Evolutionary conservation across 2,797 vertebrate genomes (phyloP), one percentile per base, ranked within the genome.

Genomic region (Manis pentadactyla): DNA sequence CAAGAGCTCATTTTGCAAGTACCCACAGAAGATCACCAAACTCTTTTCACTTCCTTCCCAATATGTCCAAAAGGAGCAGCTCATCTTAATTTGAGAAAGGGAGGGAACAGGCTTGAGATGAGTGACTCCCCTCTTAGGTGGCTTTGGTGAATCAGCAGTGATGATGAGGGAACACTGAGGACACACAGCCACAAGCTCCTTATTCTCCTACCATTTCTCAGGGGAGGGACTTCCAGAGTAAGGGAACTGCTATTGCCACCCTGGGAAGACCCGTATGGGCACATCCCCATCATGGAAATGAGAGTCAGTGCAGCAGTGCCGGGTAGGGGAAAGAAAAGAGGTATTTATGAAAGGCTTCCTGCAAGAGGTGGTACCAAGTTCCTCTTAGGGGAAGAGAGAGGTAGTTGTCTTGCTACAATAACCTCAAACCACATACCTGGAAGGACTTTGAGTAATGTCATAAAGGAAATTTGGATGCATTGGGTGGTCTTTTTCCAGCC

Each of bases 281-380:
- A 57, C 49, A 21, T 21, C 64, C 9, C 31, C 25, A 13, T 25
- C 14, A 0, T 1, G 1, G 78, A n/a, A 57, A 77, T 46, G 31
- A 83, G 27, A 77, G 29, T 64, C 18, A 69, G 74, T 83, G 34
- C 37, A 66, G 78, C 75, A 6, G 15, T 29, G 12, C 51, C 61
- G 34, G 53, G 11, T 5, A 39, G 17, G 11, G 37, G 74, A 29
- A 77, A 94, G 64, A 77, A 73, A 88, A 55, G 23, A 53, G 53
- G 13, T 12, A 23, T 69, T 94, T 69, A 11, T 1, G 29, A 87
- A 71, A 68, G 53, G 53, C 68, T 95, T 94, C 93, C 69, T 87
- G 18, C 0, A 81, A 64, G 59, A 87, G 39, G 19, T 5, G 13
- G 37, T 46, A 0, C 61, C 61, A 34, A 49, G 15, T 27, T 78